Percentiles rank a stretch among this genome's conserved stretches.
These are phyloP conservation scores for Chironomus riparius DNA, from an alignment of 2,888 invertebrate species.

Conservation along the genomic window DNA sequence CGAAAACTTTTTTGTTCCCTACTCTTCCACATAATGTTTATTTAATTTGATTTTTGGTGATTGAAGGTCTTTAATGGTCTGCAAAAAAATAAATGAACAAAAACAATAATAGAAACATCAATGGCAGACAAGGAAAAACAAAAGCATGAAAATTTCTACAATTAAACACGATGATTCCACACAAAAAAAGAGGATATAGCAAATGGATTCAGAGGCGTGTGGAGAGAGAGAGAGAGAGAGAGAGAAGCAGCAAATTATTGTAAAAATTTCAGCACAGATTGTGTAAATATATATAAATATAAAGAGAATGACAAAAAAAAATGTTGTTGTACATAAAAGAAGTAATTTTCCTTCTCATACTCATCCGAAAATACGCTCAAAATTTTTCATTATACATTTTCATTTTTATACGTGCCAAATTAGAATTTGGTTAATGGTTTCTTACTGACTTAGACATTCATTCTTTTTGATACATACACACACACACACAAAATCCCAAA, in stretches of 20 bases:
- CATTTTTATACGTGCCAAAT: conserved; percentile 22
- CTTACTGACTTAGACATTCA: background rate
- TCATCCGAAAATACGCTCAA: background rate
- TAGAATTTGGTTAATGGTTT: conserved; percentile 1
- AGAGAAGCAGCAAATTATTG: no score
- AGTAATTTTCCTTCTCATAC: background rate
- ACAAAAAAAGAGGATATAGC: background rate
- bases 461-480: no score
- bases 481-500: background rate
- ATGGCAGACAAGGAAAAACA: no score
- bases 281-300: background rate
- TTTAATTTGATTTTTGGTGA: conserved; percentile 26
- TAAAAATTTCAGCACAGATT: background rate
- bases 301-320: no score
- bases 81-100: background rate
- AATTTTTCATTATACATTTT: background rate
- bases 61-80: conserved; percentile 24
- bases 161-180: background rate
- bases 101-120: background rate
- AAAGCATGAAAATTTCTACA: background rate
- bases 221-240: no score
- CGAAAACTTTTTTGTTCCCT: background rate
- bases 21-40: conserved; percentile 19
- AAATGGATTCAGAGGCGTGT: no score
- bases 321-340: background rate